Evolutionary conservation across 2,888 invertebrate genomes (phyloP), one percentile per base, ranked within the genome.

Genomic region (Leptura quadrifasciata): DNA sequence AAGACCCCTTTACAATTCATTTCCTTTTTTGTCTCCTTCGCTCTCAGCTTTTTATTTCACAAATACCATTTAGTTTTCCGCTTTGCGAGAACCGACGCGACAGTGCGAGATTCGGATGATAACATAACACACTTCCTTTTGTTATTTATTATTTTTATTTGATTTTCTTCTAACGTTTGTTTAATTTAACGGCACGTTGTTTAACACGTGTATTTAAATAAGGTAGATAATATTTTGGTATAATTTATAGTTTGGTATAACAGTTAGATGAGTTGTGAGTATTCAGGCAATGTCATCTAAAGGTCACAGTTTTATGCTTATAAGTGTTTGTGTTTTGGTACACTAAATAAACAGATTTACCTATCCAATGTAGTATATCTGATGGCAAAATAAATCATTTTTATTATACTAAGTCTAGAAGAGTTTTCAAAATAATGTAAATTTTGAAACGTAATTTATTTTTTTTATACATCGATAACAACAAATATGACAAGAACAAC

Each of bases 1-100:
- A 24, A 52, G 47, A 21, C 24, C 15, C 31, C 20, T 27, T 55
- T 27, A 68, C 24, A 17, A 31, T 67, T 67, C 65, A 24, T 31
- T 17, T 20, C 54, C 24, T 39, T 65, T 39, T 47, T 54, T 67
- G 67, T n/a, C 67, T 54, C 27, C 17, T 68, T n/a, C 27, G 17
- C 60, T 68, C 57, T 68, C 68, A 18, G n/a, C 31, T 18, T 24
- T 68, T 68, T 57, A 31, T 55, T 68, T 68, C 55, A 27, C 31
- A 31, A 55, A 68, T 27, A 18, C 21, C 9, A 54, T 55, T 67
- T 18, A 24, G 17, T 67, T 55, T 55, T 31, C 18, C 55, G n/a
- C 31, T 55, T 27, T 55, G 55, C 35, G 1, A 3, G 10, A 9
- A 6, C 17, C 35, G 8, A 12, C 8, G 31, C 8, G 31, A 18